Evolutionary conservation across 2,888 invertebrate species (phyloP).

Genomic region (Eupeodes latifasciatus): DNA sequence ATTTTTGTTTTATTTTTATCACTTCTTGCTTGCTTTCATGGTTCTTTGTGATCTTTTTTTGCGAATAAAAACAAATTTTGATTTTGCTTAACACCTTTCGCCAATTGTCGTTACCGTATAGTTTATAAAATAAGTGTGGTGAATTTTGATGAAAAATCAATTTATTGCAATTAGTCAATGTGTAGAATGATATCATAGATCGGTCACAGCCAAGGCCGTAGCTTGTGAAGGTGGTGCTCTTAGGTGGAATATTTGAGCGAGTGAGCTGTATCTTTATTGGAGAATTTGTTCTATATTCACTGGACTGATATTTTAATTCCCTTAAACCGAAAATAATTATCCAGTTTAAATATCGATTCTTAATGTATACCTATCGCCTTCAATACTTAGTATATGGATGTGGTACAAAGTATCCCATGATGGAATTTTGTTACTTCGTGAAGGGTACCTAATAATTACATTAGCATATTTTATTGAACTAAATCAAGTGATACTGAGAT

Average conservation of each 20-base stretch:
- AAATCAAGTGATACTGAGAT: too few relatives aligned
- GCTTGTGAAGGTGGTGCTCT: background rate
- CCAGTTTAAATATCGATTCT: too few relatives aligned
- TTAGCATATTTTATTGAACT: too few relatives aligned
- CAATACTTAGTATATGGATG: too few relatives aligned
- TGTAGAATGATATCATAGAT: conserved; percentile 66
- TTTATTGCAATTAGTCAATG: conserved; percentile 34
- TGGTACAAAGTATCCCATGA: too few relatives aligned
- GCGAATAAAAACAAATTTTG: conserved; percentile 42
- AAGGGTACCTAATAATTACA: too few relatives aligned
- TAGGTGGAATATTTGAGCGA: background rate
- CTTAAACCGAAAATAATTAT: too few relatives aligned
- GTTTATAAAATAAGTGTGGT: background rate
- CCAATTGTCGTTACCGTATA: background rate
- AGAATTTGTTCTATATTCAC: background rate
- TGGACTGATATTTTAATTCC: too few relatives aligned
- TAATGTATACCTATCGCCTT: too few relatives aligned
- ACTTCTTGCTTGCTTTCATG: conserved; percentile 21
- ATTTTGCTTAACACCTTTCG: conserved; percentile 23
- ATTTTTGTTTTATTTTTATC: conserved; percentile 58
- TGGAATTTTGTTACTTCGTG: too few relatives aligned
- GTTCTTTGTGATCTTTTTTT: conserved; percentile 26
- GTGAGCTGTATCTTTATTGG: background rate
- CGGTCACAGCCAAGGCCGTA: conserved; percentile 20
- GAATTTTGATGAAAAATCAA: conserved; percentile 41